Percentiles rank a stretch among this genome's conserved stretches.
Conservation (phyloP, 1,140 invertebrate species). For the Drosophila elegans region DNA sequence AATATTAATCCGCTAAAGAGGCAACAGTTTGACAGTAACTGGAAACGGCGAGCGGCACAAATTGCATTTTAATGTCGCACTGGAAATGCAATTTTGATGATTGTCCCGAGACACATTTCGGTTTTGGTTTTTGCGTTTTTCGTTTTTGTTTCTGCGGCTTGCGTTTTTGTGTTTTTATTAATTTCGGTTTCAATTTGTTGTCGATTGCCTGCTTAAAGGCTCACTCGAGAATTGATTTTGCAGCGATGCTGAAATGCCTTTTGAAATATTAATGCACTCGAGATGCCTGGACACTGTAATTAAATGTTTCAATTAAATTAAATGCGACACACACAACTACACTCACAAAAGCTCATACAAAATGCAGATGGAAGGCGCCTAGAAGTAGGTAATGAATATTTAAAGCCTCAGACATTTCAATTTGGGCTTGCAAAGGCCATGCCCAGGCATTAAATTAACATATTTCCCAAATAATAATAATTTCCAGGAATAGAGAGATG, state of each 20-base stretch:
- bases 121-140: conserved; percentile 22
- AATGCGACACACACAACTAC: conserved; percentile 32
- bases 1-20: conserved; percentile 49
- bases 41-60: conserved; percentile 25
- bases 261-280: conserved; percentile 32
- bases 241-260: neutral
- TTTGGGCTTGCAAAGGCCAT: conserved; percentile 37
- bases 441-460: conserved; percentile 79
- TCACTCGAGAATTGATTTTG: conserved; percentile 25
- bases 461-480: conserved; percentile 82
- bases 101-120: conserved; percentile 26
- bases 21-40: conserved; percentile 61
- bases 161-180: conserved; percentile 3
- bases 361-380: conserved; percentile 36
- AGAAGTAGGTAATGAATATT: conserved; percentile 68
- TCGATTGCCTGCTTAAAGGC: conserved; percentile 17
- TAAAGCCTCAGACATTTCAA: conserved; percentile 71
- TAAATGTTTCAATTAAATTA: conserved; percentile 79
- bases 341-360: conserved; percentile 28
- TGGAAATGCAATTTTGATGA: conserved; percentile 50
- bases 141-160: neutral
- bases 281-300: conserved; percentile 45
- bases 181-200: conserved; percentile 8
- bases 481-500: conserved; percentile 34
- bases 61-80: conserved; percentile 75